Percentiles rank a stretch among this genome's conserved stretches.
Evolutionary conservation across 2,797 vertebrate genomes (phyloP).

Genomic region (Carduelis carduelis): DNA sequence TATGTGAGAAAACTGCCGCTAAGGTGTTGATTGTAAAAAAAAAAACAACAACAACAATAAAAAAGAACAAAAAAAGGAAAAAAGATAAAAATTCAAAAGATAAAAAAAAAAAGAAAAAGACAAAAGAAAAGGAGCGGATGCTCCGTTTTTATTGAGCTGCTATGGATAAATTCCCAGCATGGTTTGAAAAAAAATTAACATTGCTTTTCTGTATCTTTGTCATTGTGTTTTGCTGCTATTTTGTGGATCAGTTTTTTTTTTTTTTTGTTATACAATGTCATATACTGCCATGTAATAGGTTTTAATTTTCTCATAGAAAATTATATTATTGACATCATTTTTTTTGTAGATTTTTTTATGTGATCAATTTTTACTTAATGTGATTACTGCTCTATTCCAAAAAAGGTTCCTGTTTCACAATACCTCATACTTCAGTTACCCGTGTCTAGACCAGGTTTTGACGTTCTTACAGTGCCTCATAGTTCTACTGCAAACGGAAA

Average conservation of each 20-base stretch:
- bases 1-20: slow-evolving; percentile 80
- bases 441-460: slow-evolving; percentile 77
- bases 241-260: slow-evolving; percentile 75
- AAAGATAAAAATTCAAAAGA: not conserved
- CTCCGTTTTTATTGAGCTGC: slow-evolving; percentile 90
- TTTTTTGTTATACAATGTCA: slow-evolving; percentile 87
- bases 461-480: slow-evolving; percentile 78
- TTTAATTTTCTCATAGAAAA: slow-evolving; percentile 97
- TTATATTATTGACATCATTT: slow-evolving; percentile 90
- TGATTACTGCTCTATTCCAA: slow-evolving; percentile 96
- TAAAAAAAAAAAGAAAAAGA: slow-evolving; percentile 49
- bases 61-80: slow-evolving; percentile 28
- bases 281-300: slow-evolving; percentile 91
- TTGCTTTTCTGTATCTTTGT: slow-evolving; percentile 86
- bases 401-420: slow-evolving; percentile 89
- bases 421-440: slow-evolving; percentile 95
- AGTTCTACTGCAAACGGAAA: slow-evolving; percentile 75
- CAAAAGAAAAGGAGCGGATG: slow-evolving; percentile 75
- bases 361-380: slow-evolving; percentile 89
- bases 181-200: slow-evolving; percentile 81
- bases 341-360: slow-evolving; percentile 82
- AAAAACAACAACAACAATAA: not conserved
- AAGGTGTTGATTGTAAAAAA: slow-evolving; percentile 84
- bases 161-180: slow-evolving; percentile 90
- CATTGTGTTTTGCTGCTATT: slow-evolving; percentile 96